phyloP scores from a whole-genome alignment of 2,797 vertebrate genomes.

The Peromyscus melanophrys region DNA sequence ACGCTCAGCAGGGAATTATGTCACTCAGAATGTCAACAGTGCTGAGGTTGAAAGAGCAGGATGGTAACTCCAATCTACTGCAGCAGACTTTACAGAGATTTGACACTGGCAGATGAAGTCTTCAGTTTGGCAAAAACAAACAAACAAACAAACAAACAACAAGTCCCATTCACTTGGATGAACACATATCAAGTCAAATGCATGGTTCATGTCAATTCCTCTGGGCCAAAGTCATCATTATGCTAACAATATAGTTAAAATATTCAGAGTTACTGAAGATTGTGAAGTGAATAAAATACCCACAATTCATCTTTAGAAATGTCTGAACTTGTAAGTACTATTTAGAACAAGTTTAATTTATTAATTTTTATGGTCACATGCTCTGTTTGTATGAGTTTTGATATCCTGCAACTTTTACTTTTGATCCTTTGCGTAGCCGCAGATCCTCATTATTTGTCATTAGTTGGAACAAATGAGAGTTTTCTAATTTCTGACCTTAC shows the following conservation, averaged over 20 bases:
- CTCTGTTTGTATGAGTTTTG: conserved; percentile 77
- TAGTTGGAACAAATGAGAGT: conserved; percentile 62
- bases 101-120: conserved; percentile 77
- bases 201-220: conserved; percentile 80
- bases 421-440: conserved; percentile 1
- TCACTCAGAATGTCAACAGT: neutral
- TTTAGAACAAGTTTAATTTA: conserved; percentile 78
- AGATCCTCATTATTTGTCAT: conserved; percentile 56
- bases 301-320: conserved; percentile 76
- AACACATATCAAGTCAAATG: conserved; percentile 82
- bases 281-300: conserved; percentile 74
- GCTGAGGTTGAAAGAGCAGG: neutral
- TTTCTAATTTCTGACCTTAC: conserved; percentile 61
- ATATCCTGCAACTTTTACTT: conserved; percentile 73
- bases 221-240: conserved; percentile 81
- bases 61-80: conserved; percentile 63
- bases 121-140: conserved; percentile 54
- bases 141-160: conserved; percentile 65
- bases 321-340: conserved; percentile 76
- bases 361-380: conserved; percentile 67
- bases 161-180: conserved; percentile 82
- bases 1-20: neutral
- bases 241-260: conserved; percentile 73
- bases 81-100: conserved; percentile 79
- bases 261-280: conserved; percentile 79